Conservation (phyloP, 2,888 invertebrate genomes). For the Glyphotaelius pellucidus region DNA sequence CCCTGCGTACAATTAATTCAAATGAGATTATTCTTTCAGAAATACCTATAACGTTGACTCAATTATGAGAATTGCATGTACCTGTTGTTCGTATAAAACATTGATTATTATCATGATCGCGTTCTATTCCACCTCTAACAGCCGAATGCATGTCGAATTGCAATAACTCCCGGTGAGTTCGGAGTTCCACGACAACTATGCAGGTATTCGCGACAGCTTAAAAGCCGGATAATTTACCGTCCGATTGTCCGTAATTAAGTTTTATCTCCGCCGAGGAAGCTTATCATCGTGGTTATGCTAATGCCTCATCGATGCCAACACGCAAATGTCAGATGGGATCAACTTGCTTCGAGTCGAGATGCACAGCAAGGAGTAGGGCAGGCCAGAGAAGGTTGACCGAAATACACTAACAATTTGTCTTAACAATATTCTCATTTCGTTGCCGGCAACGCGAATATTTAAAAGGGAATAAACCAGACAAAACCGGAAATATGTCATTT, state of each 20-base stretch:
- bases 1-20: no score
- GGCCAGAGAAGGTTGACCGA: neutral
- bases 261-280: neutral
- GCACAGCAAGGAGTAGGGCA: neutral
- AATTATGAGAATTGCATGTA: neutral
- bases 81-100: neutral
- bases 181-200: neutral
- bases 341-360: neutral
- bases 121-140: neutral
- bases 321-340: constrained; percentile 53
- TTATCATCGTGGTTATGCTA: constrained; percentile 35
- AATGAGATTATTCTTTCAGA: no score
- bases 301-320: constrained; percentile 44
- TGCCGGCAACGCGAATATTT: no score
- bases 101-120: neutral
- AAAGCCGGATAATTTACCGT: constrained; percentile 40
- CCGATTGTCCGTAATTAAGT: constrained; percentile 42
- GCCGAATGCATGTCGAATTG: neutral
- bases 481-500: no score
- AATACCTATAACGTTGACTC: neutral
- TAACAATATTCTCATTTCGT: no score
- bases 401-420: neutral
- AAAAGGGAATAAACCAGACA: no score
- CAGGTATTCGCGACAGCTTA: constrained; percentile 35
- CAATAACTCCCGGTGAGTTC: neutral